Conservation (phyloP, 2,888 invertebrate species). For the Watsonalla binaria region DNA sequence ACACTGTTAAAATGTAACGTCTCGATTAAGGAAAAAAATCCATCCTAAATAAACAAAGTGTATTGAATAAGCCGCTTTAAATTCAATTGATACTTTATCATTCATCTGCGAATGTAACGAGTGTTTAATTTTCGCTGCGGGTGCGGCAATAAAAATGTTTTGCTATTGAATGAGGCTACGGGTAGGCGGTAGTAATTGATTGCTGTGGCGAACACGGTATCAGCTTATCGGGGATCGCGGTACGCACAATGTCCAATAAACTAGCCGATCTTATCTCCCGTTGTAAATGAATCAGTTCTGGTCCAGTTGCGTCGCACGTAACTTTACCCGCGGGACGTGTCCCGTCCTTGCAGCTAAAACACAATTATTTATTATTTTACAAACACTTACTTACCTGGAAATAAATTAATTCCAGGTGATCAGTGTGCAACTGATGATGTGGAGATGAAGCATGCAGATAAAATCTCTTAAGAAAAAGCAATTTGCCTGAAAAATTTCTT, state of each 20-base stretch:
- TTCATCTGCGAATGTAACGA: slow-evolving; percentile 47
- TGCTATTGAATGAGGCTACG: slow-evolving; percentile 46
- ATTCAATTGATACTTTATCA: slow-evolving; percentile 51
- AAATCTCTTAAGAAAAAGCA: not conserved
- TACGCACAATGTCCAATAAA: slow-evolving; percentile 75
- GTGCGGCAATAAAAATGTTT: slow-evolving; percentile 59
- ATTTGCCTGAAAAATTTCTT: too few relatives aligned
- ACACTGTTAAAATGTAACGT: not conserved
- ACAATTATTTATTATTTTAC: slow-evolving; percentile 12
- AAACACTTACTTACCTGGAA: not conserved
- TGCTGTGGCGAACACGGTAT: slow-evolving; percentile 59
- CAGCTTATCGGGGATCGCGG: slow-evolving; percentile 60
- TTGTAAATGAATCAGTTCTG: slow-evolving; percentile 70
- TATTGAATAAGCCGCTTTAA: slow-evolving; percentile 38
- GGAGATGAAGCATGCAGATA: not conserved
- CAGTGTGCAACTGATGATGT: not conserved
- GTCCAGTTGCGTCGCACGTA: slow-evolving; percentile 22
- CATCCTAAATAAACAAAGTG: slow-evolving; percentile 43
- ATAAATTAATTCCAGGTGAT: not conserved
- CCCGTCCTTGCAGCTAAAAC: slow-evolving; percentile 9
- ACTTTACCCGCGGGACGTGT: slow-evolving; percentile 27
- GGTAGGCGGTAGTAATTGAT: slow-evolving; percentile 60
- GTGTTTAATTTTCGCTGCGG: slow-evolving; percentile 63
- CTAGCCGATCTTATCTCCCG: slow-evolving; percentile 65
- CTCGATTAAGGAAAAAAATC: slow-evolving; percentile 6